These are phyloP conservation scores for Macrocentrus cingulum DNA, from an alignment of 1,140 invertebrate species.

Conservation along the genomic window DNA sequence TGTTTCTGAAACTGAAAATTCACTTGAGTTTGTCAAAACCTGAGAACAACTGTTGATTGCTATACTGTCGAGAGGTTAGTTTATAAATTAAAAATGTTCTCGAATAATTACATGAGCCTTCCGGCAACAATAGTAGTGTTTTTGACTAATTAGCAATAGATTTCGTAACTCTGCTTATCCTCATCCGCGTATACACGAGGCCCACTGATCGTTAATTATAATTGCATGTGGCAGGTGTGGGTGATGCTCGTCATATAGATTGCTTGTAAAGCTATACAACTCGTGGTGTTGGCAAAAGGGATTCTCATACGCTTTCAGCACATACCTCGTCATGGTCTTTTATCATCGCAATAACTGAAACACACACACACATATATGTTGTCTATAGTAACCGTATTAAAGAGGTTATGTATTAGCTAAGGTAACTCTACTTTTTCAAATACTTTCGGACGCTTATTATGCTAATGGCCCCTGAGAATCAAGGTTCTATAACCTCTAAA, in stretches of 20 bases:
- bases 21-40: too few species aligned
- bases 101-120: constrained; percentile 14
- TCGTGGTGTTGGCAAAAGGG: constrained; percentile 30
- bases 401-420: too few species aligned
- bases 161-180: constrained; percentile 32
- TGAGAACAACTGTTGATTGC: too few species aligned
- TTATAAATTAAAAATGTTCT: not conserved
- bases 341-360: constrained; percentile 33
- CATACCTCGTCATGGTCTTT: constrained; percentile 49
- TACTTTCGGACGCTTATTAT: too few species aligned
- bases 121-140: constrained; percentile 11
- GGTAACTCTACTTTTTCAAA: too few species aligned
- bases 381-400: too few species aligned
- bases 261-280: not conserved
- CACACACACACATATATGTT: not conserved
- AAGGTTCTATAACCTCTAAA: too few species aligned
- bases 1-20: too few species aligned
- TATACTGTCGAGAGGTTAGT: too few species aligned
- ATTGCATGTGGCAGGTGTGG: too few species aligned
- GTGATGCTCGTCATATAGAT: constrained; percentile 10
- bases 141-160: constrained; percentile 32
- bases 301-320: constrained; percentile 53
- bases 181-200: constrained; percentile 12
- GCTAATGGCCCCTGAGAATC: too few species aligned
- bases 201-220: constrained; percentile 25